Conservation (phyloP, 2,797 vertebrate genomes). For the Mus minutoides region DNA sequence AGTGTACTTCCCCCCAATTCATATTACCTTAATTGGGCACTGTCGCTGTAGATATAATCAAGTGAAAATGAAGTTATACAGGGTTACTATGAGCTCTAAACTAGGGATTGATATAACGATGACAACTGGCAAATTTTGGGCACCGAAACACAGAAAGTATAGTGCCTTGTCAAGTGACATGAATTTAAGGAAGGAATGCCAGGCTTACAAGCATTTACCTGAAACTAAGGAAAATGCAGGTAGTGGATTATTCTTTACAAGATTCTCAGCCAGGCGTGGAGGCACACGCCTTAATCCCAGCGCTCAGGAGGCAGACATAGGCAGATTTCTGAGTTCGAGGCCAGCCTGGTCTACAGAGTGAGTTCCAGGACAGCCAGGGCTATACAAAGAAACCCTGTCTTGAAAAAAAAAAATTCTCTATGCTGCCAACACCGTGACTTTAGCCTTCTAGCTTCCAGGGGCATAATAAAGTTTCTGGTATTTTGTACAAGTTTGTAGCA, state of each 20-base stretch:
- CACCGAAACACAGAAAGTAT: background rate
- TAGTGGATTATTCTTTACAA: background rate
- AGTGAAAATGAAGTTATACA: constrained; percentile 24
- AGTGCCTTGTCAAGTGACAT: background rate
- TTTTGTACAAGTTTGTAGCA: background rate
- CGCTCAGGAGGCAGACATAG: too few species aligned
- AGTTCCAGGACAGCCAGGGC: too few species aligned
- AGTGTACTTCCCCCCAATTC: background rate
- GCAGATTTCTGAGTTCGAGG: too few species aligned
- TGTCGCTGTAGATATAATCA: background rate
- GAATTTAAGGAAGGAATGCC: background rate
- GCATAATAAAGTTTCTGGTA: background rate
- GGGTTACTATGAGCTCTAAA: background rate
- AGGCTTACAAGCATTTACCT: background rate
- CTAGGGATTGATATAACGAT: background rate
- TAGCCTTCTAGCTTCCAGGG: background rate
- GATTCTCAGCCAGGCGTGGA: too few species aligned
- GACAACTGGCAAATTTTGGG: background rate
- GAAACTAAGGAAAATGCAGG: background rate
- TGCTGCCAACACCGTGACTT: background rate
- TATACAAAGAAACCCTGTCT: too few species aligned
- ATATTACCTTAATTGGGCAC: background rate
- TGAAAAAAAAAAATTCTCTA: too few species aligned
- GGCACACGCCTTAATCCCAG: too few species aligned
- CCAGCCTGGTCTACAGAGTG: too few species aligned